These are phyloP conservation scores for Scomber scombrus DNA, from an alignment of 2,113 vertebrate genomes.

Conservation along the genomic window DNA sequence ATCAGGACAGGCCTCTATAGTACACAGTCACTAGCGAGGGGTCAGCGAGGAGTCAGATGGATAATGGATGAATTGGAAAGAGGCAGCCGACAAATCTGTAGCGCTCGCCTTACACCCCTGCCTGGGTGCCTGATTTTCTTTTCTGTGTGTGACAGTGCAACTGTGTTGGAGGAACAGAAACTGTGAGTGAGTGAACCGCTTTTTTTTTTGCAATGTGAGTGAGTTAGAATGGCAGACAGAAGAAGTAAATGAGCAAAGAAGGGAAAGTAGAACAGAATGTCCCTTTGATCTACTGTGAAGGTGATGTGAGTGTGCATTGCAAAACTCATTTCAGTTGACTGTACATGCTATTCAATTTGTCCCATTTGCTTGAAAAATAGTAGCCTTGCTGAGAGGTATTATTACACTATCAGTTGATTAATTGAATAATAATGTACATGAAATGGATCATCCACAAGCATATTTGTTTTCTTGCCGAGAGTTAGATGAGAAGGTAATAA, in stretches of 20 bases:
- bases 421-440: neutral
- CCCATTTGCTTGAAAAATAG: neutral
- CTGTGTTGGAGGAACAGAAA: constrained; percentile 21
- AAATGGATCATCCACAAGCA: too few relatives aligned
- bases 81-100: constrained; percentile 56
- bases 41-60: constrained; percentile 73
- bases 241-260: neutral
- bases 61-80: constrained; percentile 78
- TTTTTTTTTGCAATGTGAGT: constrained; percentile 1
- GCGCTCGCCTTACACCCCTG: constrained; percentile 42
- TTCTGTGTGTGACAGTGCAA: constrained; percentile 18
- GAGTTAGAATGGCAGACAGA: neutral
- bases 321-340: neutral
- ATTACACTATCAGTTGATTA: neutral
- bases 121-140: constrained; percentile 20
- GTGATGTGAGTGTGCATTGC: neutral
- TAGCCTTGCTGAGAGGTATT: neutral
- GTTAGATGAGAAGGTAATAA: too few relatives aligned
- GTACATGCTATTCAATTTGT: neutral
- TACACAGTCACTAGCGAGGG: constrained; percentile 47
- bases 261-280: constrained; percentile 24
- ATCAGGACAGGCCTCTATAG: constrained; percentile 43
- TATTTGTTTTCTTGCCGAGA: too few relatives aligned
- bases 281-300: constrained; percentile 13
- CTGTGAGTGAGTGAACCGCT: constrained; percentile 14